Evolutionary conservation across 2,797 vertebrate genomes (phyloP), one percentile per base, ranked within the genome.

Genomic region (Numenius phaeopus): DNA sequence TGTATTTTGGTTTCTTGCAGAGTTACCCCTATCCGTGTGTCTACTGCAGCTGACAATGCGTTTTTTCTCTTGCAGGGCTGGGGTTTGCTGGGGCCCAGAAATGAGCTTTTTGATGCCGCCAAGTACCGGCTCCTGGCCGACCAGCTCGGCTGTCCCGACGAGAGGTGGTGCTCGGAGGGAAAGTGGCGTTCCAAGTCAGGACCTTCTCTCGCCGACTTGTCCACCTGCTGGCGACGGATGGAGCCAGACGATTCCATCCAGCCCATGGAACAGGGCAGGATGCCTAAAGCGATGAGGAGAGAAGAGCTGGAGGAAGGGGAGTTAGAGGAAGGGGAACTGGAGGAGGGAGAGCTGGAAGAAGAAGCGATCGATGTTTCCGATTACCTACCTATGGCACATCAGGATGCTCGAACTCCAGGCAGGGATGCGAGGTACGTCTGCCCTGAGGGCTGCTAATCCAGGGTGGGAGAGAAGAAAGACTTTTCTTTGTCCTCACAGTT

Each of bases 61-160:
- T 55, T 69, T 91, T 91, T 30, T 50, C 19, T 82, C 27, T 69
- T 32, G 19, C 66, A 99, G 99, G 98, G 99, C 94, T 98, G 99
- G 97, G 99, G 99, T 46, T 95, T 99, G 69, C 98, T 99, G 90
- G 98, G 98, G n/a, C 98, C 98, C 72, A 94, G 98, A 29, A 99
- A 99, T 9, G 98, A 99, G 95, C 97, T 99, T 27, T 98, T 98
- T 2, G 98, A 98, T 1, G 91, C 98, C 11, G 66, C 97, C 26
- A 96, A 98, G 80, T 97, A 98, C 92, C 96, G 94, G 22, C 97
- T 98, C 8, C 95, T 98, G 5, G 97, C 97, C 1, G 96, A 96
- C 49, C 97, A 93, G 46, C 97, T 98, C 11, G 98, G 97, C 91
- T 98, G 98, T 32, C 97, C 98, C 0, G 98, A 98, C 5, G 98